Conservation (phyloP, 2,888 invertebrate species). For the Drosophila macrospina region DNA sequence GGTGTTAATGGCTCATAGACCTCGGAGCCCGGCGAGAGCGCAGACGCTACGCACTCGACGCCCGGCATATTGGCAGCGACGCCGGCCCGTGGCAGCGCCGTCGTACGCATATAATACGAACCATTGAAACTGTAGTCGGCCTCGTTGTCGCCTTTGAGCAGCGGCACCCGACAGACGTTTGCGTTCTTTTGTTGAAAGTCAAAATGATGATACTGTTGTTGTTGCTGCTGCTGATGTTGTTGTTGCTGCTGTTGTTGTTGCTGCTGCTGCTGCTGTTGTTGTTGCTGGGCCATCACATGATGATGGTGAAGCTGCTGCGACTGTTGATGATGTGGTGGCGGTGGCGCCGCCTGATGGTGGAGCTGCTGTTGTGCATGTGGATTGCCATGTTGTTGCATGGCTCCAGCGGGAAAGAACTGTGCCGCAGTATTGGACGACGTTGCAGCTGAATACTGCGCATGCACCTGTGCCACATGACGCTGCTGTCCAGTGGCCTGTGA, state of each 20-base stretch:
- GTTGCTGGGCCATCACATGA: slow-evolving; percentile 41
- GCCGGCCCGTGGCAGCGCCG: slow-evolving; percentile 48
- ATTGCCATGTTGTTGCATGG: slow-evolving; percentile 50
- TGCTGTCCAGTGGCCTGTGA: slow-evolving; percentile 23
- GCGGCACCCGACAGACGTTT: slow-evolving; percentile 53
- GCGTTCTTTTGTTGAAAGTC: slow-evolving; percentile 62
- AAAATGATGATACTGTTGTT: slow-evolving; percentile 66
- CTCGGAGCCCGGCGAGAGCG: slow-evolving; percentile 71
- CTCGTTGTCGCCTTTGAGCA: slow-evolving; percentile 67
- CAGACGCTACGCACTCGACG: slow-evolving; percentile 57
- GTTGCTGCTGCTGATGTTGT: slow-evolving; percentile 48
- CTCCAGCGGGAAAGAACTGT: slow-evolving; percentile 57
- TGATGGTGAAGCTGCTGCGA: slow-evolving; percentile 60
- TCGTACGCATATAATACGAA: slow-evolving; percentile 65
- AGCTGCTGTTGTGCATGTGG: slow-evolving; percentile 41
- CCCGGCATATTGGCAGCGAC: slow-evolving; percentile 48
- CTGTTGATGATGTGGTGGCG: slow-evolving; percentile 28
- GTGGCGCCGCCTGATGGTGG: slow-evolving; percentile 39
- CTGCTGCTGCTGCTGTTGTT: slow-evolving; percentile 22
- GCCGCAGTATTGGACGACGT: slow-evolving; percentile 34
- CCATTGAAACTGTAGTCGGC: slow-evolving; percentile 71
- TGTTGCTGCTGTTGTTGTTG: slow-evolving; percentile 41
- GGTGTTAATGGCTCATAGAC: slow-evolving; percentile 79
- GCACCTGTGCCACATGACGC: slow-evolving; percentile 43
- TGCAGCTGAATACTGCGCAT: slow-evolving; percentile 47